Evolutionary conservation across 2,888 invertebrate species (phyloP).

Genomic region (Ceriagrion tenellum): DNA sequence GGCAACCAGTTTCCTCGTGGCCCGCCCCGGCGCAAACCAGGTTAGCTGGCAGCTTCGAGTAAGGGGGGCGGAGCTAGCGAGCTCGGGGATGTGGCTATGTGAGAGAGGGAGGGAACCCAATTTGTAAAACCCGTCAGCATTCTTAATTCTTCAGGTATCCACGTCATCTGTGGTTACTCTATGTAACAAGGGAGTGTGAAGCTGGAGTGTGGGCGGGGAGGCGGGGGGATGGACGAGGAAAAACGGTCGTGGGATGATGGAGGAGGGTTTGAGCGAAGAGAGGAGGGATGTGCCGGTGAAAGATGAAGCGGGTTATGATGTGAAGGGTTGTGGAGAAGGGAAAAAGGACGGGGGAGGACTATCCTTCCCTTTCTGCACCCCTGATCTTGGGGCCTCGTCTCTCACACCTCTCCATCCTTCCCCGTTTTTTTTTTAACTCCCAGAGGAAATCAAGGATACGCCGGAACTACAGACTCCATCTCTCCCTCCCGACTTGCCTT

Average conservation of each 20-base stretch:
- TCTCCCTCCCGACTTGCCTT: not conserved
- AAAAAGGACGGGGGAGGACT: not conserved
- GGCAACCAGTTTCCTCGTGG: not conserved
- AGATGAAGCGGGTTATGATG: not conserved
- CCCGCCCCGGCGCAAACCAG: not conserved
- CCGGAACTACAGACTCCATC: conserved; percentile 36
- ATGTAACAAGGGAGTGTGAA: conserved; percentile 5
- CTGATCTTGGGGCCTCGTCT: not conserved
- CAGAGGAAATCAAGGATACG: conserved; percentile 62
- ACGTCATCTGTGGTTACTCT: conserved; percentile 58
- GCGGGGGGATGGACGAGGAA: not conserved
- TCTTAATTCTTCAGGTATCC: conserved; percentile 50
- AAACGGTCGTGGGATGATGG: not conserved
- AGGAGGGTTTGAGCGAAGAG: not conserved
- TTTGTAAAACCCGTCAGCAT: conserved; percentile 55
- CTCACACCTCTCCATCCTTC: conserved; percentile 4
- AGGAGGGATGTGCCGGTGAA: not conserved
- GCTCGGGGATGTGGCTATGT: not conserved
- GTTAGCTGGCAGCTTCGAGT: not conserved
- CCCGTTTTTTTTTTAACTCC: conserved; percentile 47
- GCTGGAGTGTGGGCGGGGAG: not conserved
- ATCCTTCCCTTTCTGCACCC: not conserved
- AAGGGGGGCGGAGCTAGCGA: not conserved
- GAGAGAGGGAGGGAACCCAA: conserved; percentile 46
- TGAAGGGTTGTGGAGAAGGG: not conserved